phyloP scores from a whole-genome alignment of 2,888 invertebrate species.

The Schrankia costaestrigalis region DNA sequence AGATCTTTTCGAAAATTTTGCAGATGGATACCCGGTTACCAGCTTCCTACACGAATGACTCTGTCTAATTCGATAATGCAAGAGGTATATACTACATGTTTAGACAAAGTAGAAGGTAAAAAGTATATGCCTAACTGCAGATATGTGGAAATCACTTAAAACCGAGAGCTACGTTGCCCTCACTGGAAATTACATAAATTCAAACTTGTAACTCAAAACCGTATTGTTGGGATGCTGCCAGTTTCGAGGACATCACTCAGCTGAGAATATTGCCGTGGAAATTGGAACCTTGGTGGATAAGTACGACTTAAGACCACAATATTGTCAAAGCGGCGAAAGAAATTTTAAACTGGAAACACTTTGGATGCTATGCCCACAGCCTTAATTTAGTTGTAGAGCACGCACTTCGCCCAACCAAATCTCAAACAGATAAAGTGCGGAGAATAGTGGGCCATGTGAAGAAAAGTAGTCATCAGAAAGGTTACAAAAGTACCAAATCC shows the following conservation, averaged over 20 bases:
- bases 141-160: conserved; percentile 20
- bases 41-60: conserved; percentile 26
- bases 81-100: not conserved
- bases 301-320: conserved; percentile 17
- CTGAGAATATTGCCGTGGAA: conserved; percentile 23
- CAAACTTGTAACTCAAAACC: conserved; percentile 22
- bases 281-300: conserved; percentile 12
- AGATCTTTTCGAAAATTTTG: conserved; percentile 23
- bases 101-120: not conserved
- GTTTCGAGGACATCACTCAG: conserved; percentile 23
- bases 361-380: conserved; percentile 29
- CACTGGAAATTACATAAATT: conserved; percentile 19
- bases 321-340: conserved; percentile 26
- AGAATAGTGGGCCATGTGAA: not conserved
- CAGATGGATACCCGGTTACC: conserved; percentile 28
- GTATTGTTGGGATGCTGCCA: conserved; percentile 26
- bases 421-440: not conserved
- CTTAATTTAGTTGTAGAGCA: conserved; percentile 18
- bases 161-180: conserved; percentile 20
- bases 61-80: conserved; percentile 1
- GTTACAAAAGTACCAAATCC: conserved; percentile 1
- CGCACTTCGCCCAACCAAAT: conserved; percentile 3
- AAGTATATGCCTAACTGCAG: conserved; percentile 16
- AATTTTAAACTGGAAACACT: conserved; percentile 19
- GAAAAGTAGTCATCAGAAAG: not conserved